These are phyloP conservation scores for Manacus vitellinus DNA, from an alignment of 2,113 vertebrate genomes.

Conservation along the genomic window DNA sequence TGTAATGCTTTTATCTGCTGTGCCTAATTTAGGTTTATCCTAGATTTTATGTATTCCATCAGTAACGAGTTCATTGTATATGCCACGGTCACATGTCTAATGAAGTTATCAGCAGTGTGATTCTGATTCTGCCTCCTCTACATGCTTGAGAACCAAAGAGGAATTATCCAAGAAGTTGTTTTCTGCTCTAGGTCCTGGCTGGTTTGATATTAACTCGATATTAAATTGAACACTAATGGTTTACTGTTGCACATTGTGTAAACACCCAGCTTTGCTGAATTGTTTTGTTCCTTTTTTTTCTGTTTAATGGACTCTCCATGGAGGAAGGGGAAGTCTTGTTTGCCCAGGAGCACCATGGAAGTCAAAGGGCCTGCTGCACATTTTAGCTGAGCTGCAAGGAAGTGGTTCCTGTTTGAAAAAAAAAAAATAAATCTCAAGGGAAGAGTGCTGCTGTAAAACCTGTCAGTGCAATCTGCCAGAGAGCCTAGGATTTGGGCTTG, in stretches of 20 bases:
- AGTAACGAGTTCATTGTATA: neutral
- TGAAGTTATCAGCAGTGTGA: neutral
- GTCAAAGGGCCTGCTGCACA: neutral
- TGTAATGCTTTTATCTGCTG: neutral
- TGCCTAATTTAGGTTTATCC: neutral
- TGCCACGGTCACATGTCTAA: neutral
- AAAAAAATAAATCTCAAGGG: neutral
- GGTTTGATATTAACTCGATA: neutral
- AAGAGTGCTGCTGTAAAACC: neutral
- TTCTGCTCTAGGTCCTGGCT: neutral
- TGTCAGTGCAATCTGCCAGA: neutral
- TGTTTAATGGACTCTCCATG: neutral
- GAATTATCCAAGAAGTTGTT: neutral
- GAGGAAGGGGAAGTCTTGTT: neutral
- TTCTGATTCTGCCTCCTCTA: neutral
- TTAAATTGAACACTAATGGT: neutral
- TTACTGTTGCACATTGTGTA: neutral
- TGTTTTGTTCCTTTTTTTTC: neutral
- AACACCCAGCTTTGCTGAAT: neutral
- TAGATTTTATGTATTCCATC: neutral
- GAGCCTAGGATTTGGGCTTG: neutral
- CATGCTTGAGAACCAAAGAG: neutral
- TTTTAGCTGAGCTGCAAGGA: neutral
- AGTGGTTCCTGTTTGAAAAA: neutral
- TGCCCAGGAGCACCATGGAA: neutral